Evolutionary conservation across 2,888 invertebrate species (phyloP).

Genomic region (Rhopalosiphum nymphaeae): DNA sequence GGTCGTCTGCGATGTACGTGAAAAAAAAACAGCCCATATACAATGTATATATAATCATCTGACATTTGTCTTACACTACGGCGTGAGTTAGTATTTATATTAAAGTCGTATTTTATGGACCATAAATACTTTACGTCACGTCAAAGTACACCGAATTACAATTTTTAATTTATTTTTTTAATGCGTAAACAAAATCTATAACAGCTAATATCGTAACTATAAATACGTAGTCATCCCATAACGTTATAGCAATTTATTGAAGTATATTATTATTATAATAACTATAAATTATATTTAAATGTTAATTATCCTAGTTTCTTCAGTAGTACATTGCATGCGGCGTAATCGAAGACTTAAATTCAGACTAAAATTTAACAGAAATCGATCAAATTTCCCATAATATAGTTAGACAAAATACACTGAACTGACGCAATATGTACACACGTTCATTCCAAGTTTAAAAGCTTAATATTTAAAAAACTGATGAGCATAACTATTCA

Average conservation of each 20-base stretch:
- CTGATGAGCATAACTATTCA: not conserved
- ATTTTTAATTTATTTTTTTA: not conserved
- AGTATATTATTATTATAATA: too few species aligned
- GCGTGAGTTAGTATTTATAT: constrained; percentile 3
- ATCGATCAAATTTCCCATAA: not conserved
- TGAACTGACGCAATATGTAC: not conserved
- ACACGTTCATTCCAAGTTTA: not conserved
- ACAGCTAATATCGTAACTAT: not conserved
- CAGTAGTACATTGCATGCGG: too few species aligned
- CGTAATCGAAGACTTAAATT: not conserved
- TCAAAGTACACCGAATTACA: constrained; percentile 8
- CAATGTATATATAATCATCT: not conserved
- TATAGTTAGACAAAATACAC: not conserved
- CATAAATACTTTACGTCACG: constrained; percentile 45
- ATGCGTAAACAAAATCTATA: constrained; percentile 31
- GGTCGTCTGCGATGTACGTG: constrained; percentile 20
- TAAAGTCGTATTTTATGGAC: constrained; percentile 24
- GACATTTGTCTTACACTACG: constrained; percentile 26
- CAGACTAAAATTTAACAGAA: not conserved
- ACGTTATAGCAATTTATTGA: not conserved
- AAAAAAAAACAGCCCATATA: not conserved
- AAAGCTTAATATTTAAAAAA: not conserved
- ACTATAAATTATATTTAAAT: too few species aligned
- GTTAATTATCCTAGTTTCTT: too few species aligned
- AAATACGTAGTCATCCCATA: not conserved